Conservation (phyloP, 2,797 vertebrate species). For the Prunella strophiata region DNA sequence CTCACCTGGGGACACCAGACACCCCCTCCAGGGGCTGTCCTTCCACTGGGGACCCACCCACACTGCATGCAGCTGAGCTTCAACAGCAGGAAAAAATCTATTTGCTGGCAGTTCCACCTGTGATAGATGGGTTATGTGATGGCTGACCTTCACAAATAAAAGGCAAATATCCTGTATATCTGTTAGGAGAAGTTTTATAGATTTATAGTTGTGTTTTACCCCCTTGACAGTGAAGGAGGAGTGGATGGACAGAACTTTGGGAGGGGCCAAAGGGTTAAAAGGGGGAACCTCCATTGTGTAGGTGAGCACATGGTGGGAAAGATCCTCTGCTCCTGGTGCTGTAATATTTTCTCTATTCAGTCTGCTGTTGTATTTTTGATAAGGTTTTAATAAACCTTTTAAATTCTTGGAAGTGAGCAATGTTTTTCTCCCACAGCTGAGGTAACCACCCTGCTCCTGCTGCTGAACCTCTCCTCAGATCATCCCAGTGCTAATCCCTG, state of each 20-base stretch:
- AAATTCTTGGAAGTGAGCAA: neutral
- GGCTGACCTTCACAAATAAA: neutral
- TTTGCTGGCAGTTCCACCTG: neutral
- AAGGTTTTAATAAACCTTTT: neutral
- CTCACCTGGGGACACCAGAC: neutral
- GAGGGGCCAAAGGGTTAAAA: no score
- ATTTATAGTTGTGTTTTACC: no score
- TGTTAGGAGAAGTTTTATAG: no score
- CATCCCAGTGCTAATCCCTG: neutral
- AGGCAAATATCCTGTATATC: no score
- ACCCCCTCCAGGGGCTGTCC: neutral
- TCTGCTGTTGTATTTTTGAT: neutral
- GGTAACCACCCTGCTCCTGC: neutral
- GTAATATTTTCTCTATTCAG: neutral
- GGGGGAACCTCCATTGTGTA: no score
- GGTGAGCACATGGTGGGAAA: no score
- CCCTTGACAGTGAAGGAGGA: no score
- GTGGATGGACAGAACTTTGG: no score
- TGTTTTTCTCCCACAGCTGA: neutral
- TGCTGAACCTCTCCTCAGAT: neutral
- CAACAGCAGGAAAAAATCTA: rapidly evolving
- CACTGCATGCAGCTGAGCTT: neutral
- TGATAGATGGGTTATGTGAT: neutral
- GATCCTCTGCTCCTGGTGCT: rapidly evolving
- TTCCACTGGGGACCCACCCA: neutral